These are phyloP conservation scores for Carcharodon carcharias DNA, from an alignment of 2,797 vertebrate genomes.

Conservation along the genomic window DNA sequence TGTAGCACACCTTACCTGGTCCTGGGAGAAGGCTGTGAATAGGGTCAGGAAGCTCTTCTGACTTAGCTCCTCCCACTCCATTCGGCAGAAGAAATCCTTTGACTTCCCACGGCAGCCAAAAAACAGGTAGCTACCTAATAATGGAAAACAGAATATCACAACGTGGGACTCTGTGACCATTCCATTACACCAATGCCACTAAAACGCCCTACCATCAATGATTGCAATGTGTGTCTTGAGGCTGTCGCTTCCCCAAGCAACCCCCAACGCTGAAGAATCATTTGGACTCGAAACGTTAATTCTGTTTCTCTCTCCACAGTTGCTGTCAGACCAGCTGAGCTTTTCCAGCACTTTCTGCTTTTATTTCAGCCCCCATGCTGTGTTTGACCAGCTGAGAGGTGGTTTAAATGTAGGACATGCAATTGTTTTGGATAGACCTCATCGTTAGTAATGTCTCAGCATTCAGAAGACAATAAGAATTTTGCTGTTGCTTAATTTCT, in stretches of 20 bases:
- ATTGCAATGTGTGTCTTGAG: neutral
- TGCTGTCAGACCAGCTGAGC: no score
- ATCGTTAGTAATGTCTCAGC: neutral
- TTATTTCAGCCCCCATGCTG: neutral
- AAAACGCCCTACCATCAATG: no score
- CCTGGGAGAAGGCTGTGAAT: constrained; percentile 84
- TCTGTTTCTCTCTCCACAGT: no score
- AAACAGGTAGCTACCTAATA: constrained; percentile 72
- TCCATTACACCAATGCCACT: neutral
- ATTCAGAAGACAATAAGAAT: neutral
- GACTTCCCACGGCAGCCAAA: constrained; percentile 78
- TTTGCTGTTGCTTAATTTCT: neutral
- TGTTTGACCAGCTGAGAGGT: neutral
- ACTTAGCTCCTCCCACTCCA: constrained; percentile 73
- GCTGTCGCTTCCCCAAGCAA: neutral
- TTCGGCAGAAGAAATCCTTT: constrained; percentile 79
- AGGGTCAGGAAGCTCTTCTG: constrained; percentile 61
- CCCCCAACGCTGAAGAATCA: no score
- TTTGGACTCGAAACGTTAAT: no score
- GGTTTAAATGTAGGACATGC: neutral
- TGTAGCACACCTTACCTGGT: constrained; percentile 66
- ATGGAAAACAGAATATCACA: neutral
- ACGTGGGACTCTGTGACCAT: neutral
- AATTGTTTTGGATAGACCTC: neutral
- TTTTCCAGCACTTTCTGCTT: no score